Conservation (phyloP, 2,888 invertebrate genomes). For the Parochlus steinenii region DNA sequence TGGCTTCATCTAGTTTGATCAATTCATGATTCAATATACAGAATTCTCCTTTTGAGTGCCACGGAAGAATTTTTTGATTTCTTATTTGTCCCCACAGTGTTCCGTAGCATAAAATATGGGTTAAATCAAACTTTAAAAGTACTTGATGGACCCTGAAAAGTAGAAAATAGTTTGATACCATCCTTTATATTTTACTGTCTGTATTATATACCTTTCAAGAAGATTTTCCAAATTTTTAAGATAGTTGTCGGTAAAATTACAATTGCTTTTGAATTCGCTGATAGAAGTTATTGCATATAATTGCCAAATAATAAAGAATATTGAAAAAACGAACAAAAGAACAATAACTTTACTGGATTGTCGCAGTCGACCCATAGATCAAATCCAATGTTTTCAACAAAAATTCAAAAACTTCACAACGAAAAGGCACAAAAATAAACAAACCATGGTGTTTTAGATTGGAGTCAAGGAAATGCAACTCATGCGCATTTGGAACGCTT, state of each 20-base stretch:
- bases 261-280: slow-evolving; percentile 3
- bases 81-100: slow-evolving; percentile 13
- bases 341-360: no score
- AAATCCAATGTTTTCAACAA: no score
- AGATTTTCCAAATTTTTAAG: slow-evolving; percentile 8
- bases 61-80: slow-evolving; percentile 9
- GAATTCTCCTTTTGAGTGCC: slow-evolving; percentile 11
- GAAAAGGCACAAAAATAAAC: no score
- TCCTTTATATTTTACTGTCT: background rate
- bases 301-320: slow-evolving; percentile 2
- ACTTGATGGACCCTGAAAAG: background rate
- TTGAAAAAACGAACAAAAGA: no score
- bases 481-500: no score
- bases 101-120: slow-evolving; percentile 10
- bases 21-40: slow-evolving; percentile 12
- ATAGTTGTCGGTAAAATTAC: slow-evolving; percentile 10
- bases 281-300: slow-evolving; percentile 2
- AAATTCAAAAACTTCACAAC: no score
- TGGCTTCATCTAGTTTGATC: slow-evolving; percentile 5
- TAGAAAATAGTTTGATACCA: background rate
- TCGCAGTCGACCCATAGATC: no score
- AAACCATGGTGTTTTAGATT: no score
- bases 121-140: background rate
- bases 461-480: no score
- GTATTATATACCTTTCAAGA: slow-evolving; percentile 1